phyloP scores from a whole-genome alignment of 2,888 invertebrate species.

The Drosophila barbarae region DNA sequence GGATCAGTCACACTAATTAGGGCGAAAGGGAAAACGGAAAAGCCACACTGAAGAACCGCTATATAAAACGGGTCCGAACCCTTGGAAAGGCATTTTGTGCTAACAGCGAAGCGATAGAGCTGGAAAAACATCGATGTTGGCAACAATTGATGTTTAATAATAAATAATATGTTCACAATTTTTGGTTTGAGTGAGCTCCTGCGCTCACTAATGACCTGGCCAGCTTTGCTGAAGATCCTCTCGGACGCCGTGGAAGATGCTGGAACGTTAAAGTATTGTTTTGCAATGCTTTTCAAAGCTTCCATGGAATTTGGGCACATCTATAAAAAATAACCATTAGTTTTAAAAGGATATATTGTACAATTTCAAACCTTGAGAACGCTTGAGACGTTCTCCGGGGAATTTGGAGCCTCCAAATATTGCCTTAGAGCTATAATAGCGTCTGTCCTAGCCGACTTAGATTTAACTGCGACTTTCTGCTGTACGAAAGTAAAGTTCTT shows the following conservation, averaged over 20 bases:
- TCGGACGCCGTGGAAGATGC: slow-evolving; percentile 1
- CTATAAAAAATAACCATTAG: background rate
- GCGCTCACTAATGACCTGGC: background rate
- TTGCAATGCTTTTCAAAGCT: background rate
- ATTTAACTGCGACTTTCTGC: background rate
- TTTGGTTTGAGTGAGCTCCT: background rate
- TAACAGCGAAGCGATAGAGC: too few relatives aligned
- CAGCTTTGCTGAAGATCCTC: slow-evolving; percentile 1
- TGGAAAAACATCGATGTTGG: too few relatives aligned
- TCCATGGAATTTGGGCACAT: background rate
- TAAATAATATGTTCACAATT: background rate
- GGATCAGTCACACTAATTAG: too few relatives aligned
- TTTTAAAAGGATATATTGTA: background rate
- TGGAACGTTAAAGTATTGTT: background rate
- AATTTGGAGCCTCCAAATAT: background rate
- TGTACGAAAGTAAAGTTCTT: background rate
- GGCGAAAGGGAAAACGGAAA: too few relatives aligned
- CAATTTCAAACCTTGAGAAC: background rate
- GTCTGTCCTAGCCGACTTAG: background rate
- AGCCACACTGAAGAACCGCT: too few relatives aligned
- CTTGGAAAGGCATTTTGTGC: too few relatives aligned
- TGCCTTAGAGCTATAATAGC: background rate
- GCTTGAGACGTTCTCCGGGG: background rate
- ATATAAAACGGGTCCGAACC: too few relatives aligned
- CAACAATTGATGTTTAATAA: too few relatives aligned